Evolutionary conservation across 1,140 invertebrate species (phyloP).

Genomic region (Zaprionus ghesquierei): DNA sequence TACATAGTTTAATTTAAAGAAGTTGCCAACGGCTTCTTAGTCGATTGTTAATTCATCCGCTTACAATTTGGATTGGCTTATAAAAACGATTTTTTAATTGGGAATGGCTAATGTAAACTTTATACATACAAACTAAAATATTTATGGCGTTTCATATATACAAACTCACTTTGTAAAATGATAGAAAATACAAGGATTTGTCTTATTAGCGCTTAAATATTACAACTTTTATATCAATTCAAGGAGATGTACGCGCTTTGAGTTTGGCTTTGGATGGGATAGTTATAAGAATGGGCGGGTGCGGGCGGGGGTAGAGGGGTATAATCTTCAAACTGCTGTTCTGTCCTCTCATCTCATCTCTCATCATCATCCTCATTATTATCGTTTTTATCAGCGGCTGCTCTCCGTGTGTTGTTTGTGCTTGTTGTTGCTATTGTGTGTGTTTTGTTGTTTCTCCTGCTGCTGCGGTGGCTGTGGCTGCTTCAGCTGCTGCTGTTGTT

Average conservation of each 20-base stretch:
- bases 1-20: slow-evolving; percentile 16
- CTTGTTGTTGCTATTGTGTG: slow-evolving; percentile 23
- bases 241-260: neutral
- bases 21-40: slow-evolving; percentile 17
- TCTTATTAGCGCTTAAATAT: slow-evolving; percentile 70
- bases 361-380: neutral
- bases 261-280: neutral
- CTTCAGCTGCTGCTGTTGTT: slow-evolving; percentile 14
- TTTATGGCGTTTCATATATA: slow-evolving; percentile 74
- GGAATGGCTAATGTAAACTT: slow-evolving; percentile 71
- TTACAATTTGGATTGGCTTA: slow-evolving; percentile 26
- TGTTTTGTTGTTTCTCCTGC: slow-evolving; percentile 23
- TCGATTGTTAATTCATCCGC: neutral
- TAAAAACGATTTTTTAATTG: slow-evolving; percentile 40
- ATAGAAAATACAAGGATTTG: slow-evolving; percentile 66
- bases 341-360: too few relatives aligned
- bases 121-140: slow-evolving; percentile 74
- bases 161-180: slow-evolving; percentile 57
- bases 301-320: neutral
- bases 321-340: neutral
- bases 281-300: neutral
- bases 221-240: slow-evolving; percentile 32
- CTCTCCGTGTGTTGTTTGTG: slow-evolving; percentile 31
- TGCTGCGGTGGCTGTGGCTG: slow-evolving; percentile 60
- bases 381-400: slow-evolving; percentile 36